Percentiles rank a stretch among this genome's conserved stretches.
Conservation (phyloP, 2,113 vertebrate species). For the Natator depressus region DNA sequence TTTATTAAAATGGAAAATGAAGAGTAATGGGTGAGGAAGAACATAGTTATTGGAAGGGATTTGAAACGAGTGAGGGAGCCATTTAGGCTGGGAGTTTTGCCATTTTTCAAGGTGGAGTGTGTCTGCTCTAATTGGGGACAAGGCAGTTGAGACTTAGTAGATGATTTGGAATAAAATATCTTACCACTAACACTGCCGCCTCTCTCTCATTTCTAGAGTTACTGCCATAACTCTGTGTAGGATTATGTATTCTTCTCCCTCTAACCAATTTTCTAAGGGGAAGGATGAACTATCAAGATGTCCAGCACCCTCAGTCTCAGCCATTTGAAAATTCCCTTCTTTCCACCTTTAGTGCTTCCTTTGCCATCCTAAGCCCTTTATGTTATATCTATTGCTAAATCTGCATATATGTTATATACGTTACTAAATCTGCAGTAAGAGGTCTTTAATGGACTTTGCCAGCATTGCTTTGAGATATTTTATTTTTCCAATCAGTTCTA, state of each 20-base stretch:
- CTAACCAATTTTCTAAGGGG: neutral
- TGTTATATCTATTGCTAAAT: neutral
- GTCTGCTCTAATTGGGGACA: neutral
- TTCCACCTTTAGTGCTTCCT: neutral
- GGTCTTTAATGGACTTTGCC: neutral
- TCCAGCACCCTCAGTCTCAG: neutral
- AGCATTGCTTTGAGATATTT: neutral
- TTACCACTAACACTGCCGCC: neutral
- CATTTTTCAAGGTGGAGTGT: neutral
- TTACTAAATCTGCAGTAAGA: neutral
- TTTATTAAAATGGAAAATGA: neutral
- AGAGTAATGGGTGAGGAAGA: neutral
- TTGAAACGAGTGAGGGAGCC: neutral
- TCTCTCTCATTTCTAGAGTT: neutral
- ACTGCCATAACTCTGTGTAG: neutral
- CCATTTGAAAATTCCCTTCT: neutral
- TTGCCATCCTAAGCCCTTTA: rapidly evolving
- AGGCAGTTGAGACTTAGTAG: neutral
- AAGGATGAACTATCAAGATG: neutral
- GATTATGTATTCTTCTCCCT: neutral
- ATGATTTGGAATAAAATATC: neutral
- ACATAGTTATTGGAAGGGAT: neutral
- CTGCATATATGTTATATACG: neutral
- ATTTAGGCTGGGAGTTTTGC: neutral
- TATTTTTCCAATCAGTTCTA: neutral